A percentile compares a stretch with the other conserved stretches of the same genome.
Conservation (phyloP, 1,140 invertebrate genomes). For the Cydia pomonella region DNA sequence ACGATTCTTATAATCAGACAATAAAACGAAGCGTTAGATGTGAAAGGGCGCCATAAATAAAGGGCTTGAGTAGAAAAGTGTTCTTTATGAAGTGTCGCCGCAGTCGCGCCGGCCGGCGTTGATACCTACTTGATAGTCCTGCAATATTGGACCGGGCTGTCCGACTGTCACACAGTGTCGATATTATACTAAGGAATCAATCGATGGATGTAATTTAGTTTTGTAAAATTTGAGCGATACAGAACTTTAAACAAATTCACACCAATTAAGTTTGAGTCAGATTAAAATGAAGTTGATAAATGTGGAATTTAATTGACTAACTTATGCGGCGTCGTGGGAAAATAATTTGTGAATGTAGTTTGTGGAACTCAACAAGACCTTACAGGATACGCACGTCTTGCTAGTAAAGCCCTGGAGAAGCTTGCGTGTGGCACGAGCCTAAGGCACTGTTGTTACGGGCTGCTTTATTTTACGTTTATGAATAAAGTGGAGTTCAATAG, state of each 20-base stretch:
- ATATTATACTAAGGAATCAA: constrained; percentile 43
- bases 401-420: no score
- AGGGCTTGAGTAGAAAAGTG: constrained; percentile 76
- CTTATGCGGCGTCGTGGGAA: no score
- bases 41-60: constrained; percentile 76
- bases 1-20: constrained; percentile 31
- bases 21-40: constrained; percentile 51
- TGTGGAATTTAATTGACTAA: neutral
- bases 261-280: neutral
- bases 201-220: neutral
- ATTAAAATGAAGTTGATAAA: neutral
- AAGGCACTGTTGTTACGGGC: no score
- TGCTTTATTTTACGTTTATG: no score
- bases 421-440: no score
- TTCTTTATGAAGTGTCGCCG: constrained; percentile 78
- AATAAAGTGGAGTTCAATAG: no score
- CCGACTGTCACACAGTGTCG: constrained; percentile 47
- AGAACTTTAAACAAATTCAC: neutral
- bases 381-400: no score
- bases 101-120: constrained; percentile 61
- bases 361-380: no score
- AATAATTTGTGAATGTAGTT: no score
- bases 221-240: neutral
- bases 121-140: constrained; percentile 76
- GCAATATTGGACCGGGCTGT: constrained; percentile 65